These are phyloP conservation scores for Peromyscus californicus DNA, from an alignment of 2,113 vertebrate species.

Conservation along the genomic window DNA sequence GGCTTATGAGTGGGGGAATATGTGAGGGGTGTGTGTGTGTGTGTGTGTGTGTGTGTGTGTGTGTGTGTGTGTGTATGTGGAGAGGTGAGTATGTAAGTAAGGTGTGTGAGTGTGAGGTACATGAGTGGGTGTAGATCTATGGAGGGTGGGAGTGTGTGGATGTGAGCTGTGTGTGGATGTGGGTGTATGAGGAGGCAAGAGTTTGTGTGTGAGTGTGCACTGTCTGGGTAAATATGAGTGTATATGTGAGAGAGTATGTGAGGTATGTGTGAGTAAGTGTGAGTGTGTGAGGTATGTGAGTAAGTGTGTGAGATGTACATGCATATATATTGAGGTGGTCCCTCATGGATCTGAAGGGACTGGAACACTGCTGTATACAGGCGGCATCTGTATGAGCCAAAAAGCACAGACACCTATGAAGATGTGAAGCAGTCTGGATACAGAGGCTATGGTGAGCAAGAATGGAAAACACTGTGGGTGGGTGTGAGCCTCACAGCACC, in stretches of 20 bases:
- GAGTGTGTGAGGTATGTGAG: background rate
- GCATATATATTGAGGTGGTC: background rate
- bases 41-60: background rate
- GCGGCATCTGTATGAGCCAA: background rate
- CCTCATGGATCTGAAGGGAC: background rate
- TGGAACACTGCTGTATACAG: background rate
- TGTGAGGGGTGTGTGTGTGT: background rate
- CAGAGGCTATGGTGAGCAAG: background rate
- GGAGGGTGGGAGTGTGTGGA: background rate
- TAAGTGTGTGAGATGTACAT: too few species aligned
- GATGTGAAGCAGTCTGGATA: background rate
- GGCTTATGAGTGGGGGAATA: background rate
- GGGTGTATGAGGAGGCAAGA: background rate
- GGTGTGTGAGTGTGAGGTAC: background rate
- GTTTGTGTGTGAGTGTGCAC: background rate
- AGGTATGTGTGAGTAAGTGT: background rate
- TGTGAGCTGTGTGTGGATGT: background rate
- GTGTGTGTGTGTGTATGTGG: background rate
- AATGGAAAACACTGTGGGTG: background rate
- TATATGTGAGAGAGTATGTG: background rate
- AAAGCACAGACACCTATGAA: background rate
- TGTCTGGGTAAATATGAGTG: too few species aligned
- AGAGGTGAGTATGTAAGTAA: background rate
- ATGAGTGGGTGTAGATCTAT: background rate
- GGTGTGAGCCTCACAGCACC: background rate